These are phyloP conservation scores for Petromus typicus DNA, from an alignment of 2,113 vertebrate genomes.

Conservation along the genomic window DNA sequence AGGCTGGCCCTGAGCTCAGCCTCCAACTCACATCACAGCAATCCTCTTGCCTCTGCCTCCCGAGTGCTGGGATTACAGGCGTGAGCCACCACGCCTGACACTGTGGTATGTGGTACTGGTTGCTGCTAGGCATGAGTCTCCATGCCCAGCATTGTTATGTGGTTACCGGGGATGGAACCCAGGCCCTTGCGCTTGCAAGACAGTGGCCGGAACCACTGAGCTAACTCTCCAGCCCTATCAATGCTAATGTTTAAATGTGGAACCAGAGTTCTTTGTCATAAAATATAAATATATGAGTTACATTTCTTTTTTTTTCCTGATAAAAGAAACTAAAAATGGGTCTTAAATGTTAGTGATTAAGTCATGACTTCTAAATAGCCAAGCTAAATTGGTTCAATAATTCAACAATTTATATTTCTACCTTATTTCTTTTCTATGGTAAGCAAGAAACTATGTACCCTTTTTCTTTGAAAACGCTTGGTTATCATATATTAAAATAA, in stretches of 20 bases:
- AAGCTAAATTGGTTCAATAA: background rate
- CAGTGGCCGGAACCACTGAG: too few species aligned
- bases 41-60: too few species aligned
- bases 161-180: too few species aligned
- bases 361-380: background rate
- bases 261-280: background rate
- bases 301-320: background rate
- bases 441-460: background rate
- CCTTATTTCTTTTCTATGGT: background rate
- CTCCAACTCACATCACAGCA: too few species aligned
- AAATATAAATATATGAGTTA: background rate
- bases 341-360: background rate
- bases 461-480: background rate
- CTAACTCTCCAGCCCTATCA: too few species aligned
- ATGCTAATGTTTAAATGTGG: background rate
- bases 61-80: too few species aligned
- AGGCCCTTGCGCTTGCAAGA: too few species aligned
- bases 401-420: background rate
- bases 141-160: too few species aligned
- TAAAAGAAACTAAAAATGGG: background rate
- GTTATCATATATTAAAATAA: background rate
- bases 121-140: too few species aligned
- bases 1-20: too few species aligned
- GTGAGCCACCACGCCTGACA: too few species aligned
- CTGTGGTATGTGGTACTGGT: too few species aligned